Evolutionary conservation across 2,113 vertebrate genomes (phyloP).

Genomic region (Felis catus): F.catus_Fca126_mat1.0 CM031414.1:81814501-81815000

Average conservation of each 20-base stretch:
- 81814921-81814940: background rate
- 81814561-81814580: slow-evolving; percentile 47
- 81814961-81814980: background rate
- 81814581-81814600: slow-evolving; percentile 49
- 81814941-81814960: background rate
- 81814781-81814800: background rate
- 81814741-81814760: background rate
- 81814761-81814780: slow-evolving; percentile 50
- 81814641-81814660: background rate
- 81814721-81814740: slow-evolving; percentile 1
- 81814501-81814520: slow-evolving; percentile 53
- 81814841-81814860: background rate
- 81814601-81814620: slow-evolving; percentile 41
- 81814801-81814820: background rate
- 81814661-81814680: slow-evolving; percentile 59
- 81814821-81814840: background rate
- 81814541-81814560: background rate
- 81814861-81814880: background rate
- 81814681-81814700: slow-evolving; percentile 31
- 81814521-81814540: slow-evolving; percentile 44
- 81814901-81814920: background rate
- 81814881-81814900: background rate
- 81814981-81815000: background rate
- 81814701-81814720: background rate
- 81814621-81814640: slow-evolving; percentile 18